Percentiles rank a stretch among this genome's conserved stretches.
Evolutionary conservation across 2,888 invertebrate genomes (phyloP).

Genomic region (Lydus trimaculatus): DNA sequence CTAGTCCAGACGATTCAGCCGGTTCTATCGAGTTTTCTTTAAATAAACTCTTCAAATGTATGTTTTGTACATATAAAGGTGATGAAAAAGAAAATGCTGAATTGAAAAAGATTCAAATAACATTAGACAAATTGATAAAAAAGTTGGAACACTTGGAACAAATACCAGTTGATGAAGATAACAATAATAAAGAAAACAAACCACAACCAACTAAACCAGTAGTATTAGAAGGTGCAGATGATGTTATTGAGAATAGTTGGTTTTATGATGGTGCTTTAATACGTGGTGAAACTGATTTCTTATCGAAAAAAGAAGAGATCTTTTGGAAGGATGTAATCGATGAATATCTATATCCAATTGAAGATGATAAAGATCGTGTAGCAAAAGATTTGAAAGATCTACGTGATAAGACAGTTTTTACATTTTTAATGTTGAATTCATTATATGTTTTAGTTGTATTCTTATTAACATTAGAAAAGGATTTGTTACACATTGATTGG

Average conservation of each 20-base stretch:
- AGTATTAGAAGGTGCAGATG: conserved; percentile 50
- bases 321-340: conserved; percentile 83
- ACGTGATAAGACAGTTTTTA: conserved; percentile 72
- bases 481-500: conserved; percentile 73
- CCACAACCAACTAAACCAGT: background rate
- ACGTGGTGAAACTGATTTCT: conserved; percentile 70
- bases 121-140: conserved; percentile 58
- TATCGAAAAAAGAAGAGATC: conserved; percentile 70
- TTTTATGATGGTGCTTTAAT: conserved; percentile 72
- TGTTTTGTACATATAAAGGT: conserved; percentile 62
- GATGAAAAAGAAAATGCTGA: conserved; percentile 60
- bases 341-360: conserved; percentile 78
- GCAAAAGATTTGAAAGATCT: conserved; percentile 66
- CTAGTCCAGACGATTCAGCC: conserved; percentile 50
- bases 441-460: conserved; percentile 79
- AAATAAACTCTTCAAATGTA: conserved; percentile 64
- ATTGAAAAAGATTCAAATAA: conserved; percentile 52
- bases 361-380: conserved; percentile 66
- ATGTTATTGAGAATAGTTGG: conserved; percentile 63
- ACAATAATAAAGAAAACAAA: background rate
- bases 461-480: conserved; percentile 76
- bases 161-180: conserved; percentile 21
- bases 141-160: conserved; percentile 61
- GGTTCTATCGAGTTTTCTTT: conserved; percentile 64
- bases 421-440: conserved; percentile 79